A percentile compares a stretch with the other conserved stretches of the same genome.
Conservation (phyloP, 1,140 invertebrate species). For the Trinorchestia longiramus region DNA sequence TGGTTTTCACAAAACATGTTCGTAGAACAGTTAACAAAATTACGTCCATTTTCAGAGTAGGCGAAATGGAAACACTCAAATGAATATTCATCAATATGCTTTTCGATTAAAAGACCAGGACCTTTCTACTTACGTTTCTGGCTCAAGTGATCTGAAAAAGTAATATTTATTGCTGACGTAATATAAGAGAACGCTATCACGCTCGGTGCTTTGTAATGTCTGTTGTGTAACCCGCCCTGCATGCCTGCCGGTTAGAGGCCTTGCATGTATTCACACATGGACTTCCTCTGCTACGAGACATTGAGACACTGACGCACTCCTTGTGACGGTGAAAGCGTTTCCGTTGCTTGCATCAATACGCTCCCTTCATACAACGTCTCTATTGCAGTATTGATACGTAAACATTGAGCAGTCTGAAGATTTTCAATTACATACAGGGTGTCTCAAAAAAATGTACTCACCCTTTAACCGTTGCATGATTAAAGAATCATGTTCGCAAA, state of each 20-base stretch:
- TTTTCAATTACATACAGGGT: too few species aligned
- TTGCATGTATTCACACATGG: not conserved
- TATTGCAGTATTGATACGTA: not conserved
- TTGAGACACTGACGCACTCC: not conserved
- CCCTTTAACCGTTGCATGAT: too few species aligned
- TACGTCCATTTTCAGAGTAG: not conserved
- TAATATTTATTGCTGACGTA: not conserved
- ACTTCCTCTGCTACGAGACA: not conserved
- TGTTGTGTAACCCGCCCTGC: conserved; percentile 4
- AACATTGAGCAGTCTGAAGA: not conserved
- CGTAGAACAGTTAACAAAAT: not conserved
- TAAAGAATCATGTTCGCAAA: not conserved
- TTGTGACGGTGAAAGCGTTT: not conserved
- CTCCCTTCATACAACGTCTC: not conserved
- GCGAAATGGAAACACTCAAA: too few species aligned
- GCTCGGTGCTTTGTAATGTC: not conserved
- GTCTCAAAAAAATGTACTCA: too few species aligned
- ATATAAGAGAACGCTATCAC: not conserved
- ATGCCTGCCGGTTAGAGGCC: not conserved
- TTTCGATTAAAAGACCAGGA: not conserved
- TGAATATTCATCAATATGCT: too few species aligned
- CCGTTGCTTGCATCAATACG: not conserved
- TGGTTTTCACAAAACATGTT: not conserved
- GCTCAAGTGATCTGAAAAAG: not conserved
- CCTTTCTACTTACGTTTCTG: not conserved